These are phyloP conservation scores for Sparidentex hasta DNA, from an alignment of 2,797 vertebrate genomes.

Conservation along the genomic window DNA sequence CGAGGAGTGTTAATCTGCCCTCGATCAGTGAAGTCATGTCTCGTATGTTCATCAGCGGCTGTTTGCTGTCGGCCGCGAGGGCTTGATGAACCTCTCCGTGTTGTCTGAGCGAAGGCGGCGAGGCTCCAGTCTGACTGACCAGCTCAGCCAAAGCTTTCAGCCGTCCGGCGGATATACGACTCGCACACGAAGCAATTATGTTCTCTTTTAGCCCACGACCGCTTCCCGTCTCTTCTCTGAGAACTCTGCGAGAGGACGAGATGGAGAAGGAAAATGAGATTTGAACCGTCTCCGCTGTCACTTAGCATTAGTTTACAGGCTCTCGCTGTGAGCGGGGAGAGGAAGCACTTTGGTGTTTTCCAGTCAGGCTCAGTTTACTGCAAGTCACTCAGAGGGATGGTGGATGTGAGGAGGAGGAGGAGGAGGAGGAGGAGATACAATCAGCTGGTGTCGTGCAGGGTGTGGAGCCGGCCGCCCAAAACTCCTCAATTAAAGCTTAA, in stretches of 20 bases:
- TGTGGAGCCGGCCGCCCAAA: constrained; percentile 17
- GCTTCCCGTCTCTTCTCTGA: constrained; percentile 62
- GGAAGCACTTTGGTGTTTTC: constrained; percentile 75
- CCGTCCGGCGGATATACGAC: constrained; percentile 24
- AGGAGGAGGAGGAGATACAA: constrained; percentile 13
- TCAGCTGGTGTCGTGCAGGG: neutral
- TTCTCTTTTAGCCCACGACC: constrained; percentile 34
- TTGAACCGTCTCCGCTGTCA: constrained; percentile 66
- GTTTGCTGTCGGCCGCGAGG: neutral
- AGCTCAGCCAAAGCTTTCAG: constrained; percentile 20
- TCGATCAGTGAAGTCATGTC: neutral
- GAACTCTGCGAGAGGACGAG: constrained; percentile 35
- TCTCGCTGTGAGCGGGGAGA: constrained; percentile 27
- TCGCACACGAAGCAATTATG: constrained; percentile 47
- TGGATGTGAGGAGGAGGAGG: constrained; percentile 13
- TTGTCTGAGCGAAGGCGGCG: neutral
- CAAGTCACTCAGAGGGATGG: constrained; percentile 31
- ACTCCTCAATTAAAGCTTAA: neutral
- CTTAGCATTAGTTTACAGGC: constrained; percentile 65
- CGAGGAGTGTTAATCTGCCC: too few relatives aligned
- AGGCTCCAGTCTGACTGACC: constrained; percentile 54
- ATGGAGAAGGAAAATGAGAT: constrained; percentile 63
- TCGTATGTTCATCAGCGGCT: neutral
- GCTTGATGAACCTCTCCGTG: constrained; percentile 1
- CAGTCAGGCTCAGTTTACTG: constrained; percentile 66